Evolutionary conservation across 2,888 invertebrate genomes (phyloP).

Genomic region (Hirtodrosophila cameraria): DNA sequence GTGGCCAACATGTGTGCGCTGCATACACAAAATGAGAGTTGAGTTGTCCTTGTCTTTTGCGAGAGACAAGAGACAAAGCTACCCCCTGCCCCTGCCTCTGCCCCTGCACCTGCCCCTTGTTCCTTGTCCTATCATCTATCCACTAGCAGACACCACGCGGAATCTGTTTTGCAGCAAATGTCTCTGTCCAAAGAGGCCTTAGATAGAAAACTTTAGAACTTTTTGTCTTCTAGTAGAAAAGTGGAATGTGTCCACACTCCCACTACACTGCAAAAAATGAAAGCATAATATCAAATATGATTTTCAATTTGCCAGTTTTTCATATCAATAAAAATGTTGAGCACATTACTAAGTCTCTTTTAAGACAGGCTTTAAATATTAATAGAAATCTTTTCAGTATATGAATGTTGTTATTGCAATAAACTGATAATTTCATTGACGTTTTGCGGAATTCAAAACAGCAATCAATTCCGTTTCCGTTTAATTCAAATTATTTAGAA

Average conservation of each 20-base stretch:
- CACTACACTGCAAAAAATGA: too few species aligned
- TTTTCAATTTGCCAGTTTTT: too few species aligned
- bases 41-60: slow-evolving; percentile 46
- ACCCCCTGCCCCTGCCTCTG: not conserved
- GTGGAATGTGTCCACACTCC: not conserved
- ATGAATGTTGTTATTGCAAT: too few species aligned
- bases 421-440: too few species aligned
- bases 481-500: too few species aligned
- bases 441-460: too few species aligned
- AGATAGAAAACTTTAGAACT: slow-evolving; percentile 59
- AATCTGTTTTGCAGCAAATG: slow-evolving; percentile 30
- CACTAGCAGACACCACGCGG: slow-evolving; percentile 21
- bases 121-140: not conserved
- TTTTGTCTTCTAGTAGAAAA: slow-evolving; percentile 24
- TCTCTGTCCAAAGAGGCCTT: slow-evolving; percentile 30
- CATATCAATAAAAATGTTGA: too few species aligned
- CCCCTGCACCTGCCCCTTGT: not conserved
- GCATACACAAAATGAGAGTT: slow-evolving; percentile 78
- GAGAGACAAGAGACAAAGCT: slow-evolving; percentile 13
- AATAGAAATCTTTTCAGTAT: too few species aligned
- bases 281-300: too few species aligned
- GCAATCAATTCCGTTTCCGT: too few species aligned
- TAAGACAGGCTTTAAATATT: too few species aligned
- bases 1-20: slow-evolving; percentile 69
- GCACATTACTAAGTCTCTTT: too few species aligned